Evolutionary conservation across 2,888 invertebrate genomes (phyloP), one percentile per base, ranked within the genome.

Genomic region (Dione vanillae): DNA sequence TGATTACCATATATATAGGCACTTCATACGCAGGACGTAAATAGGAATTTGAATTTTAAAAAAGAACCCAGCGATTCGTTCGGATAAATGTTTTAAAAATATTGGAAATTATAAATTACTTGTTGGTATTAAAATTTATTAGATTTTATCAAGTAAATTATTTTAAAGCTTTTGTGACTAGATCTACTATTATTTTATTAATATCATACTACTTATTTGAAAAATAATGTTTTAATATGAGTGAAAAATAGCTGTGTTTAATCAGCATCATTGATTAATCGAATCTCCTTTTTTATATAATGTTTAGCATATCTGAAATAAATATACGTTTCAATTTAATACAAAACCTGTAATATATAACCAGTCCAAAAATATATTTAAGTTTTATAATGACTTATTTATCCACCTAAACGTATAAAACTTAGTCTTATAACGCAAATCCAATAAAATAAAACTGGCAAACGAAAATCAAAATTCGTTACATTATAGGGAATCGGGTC

Each of bases 381-480:
- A 3, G 5, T 2, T 27, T 5, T 3, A 27, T 3, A 27, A 27
- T 27, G 2, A 3, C 27, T 27, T 27, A 27, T 3, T 27, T 5
- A 3, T 27, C 5, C 6, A 10, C 8, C 0, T 11, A 56, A 37
- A 61, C 7, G 14, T n/a, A 20, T 43, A 14, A 61, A 12, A 43
- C 7, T 11, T n/a, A 16, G 16, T n/a, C 7, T 27, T 27, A 27
- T 41, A 61, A 11, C 37, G 8, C 11, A 35, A 27, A 27, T 19
- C 8, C 54, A 70, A 74, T 71, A 74, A 71, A 73, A 73, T 74
- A 72, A 66, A 71, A 74, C 40, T 47, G 49, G 54, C 40, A 19
- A 62, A 41, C 65, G 54, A 65, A 68, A 73, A 74, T 75, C 75
- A 73, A 73, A 77, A 77, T 77, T 73, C 76, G 78, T 75, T 76